Percentiles rank a stretch among this genome's conserved stretches.
phyloP scores from a whole-genome alignment of 2,797 vertebrate species.

The Sparidentex hasta region DNA sequence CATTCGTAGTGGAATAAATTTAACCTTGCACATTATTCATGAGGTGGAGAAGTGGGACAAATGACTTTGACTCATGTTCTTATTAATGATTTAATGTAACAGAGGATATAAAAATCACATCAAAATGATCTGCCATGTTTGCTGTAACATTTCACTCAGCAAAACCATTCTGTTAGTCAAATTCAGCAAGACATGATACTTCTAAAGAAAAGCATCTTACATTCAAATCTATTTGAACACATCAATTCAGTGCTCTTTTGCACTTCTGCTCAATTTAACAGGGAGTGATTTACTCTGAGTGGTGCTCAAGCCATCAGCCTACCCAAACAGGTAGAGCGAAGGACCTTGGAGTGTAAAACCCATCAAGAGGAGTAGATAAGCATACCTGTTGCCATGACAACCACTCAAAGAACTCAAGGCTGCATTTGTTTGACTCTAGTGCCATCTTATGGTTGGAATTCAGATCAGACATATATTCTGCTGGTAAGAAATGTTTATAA shows the following conservation, averaged over 20 bases:
- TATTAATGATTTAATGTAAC: conserved; percentile 1
- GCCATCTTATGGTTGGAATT: conserved; percentile 63
- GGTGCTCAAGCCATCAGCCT: conserved; percentile 32
- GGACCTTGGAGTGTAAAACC: conserved; percentile 39
- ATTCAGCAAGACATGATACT: not conserved
- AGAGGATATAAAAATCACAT: not conserved
- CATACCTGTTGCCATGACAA: conserved; percentile 70
- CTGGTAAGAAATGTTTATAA: not conserved
- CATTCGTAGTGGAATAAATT: conserved; percentile 37
- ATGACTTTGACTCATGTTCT: not conserved
- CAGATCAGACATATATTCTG: not conserved
- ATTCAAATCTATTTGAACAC: conserved; percentile 2
- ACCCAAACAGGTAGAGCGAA: conserved; percentile 31
- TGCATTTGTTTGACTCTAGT: conserved; percentile 57
- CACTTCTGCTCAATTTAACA: conserved; percentile 13
- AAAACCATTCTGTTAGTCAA: not conserved
- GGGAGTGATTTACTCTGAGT: conserved; percentile 28
- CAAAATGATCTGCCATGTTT: not conserved
- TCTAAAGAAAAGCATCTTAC: not conserved
- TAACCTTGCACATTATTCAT: conserved; percentile 45
- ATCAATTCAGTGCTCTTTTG: not conserved
- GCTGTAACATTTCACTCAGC: not conserved
- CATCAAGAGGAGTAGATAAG: conserved; percentile 23
- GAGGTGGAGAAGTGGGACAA: conserved; percentile 19
- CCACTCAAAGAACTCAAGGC: conserved; percentile 14